Evolutionary conservation across 2,797 vertebrate genomes (phyloP).

Genomic region (Diglossa cyanea): DNA sequence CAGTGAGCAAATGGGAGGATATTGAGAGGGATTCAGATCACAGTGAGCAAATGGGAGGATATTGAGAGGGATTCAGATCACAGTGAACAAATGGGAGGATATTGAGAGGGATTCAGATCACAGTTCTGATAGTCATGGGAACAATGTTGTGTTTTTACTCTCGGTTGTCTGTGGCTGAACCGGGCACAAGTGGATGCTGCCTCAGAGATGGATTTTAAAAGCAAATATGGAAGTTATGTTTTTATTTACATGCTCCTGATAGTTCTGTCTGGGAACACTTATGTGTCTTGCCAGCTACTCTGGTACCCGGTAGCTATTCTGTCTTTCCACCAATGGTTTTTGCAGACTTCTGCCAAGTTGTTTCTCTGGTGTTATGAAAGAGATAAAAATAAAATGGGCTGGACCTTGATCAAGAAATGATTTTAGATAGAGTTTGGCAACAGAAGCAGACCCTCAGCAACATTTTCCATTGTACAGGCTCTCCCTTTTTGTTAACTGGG

Average conservation of each 20-base stretch:
- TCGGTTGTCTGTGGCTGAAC: fast-evolving
- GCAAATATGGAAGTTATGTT: neutral
- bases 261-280: neutral
- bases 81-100: neutral
- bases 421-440: constrained; percentile 57
- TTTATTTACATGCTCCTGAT: constrained; percentile 7
- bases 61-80: neutral
- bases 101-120: neutral
- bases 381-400: constrained; percentile 62
- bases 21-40: neutral
- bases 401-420: constrained; percentile 49
- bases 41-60: neutral
- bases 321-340: neutral
- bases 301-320: neutral
- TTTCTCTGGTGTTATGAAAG: constrained; percentile 42
- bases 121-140: neutral
- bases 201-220: neutral
- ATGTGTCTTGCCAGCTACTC: neutral
- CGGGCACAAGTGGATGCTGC: fast-evolving
- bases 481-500: constrained; percentile 35
- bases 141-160: neutral
- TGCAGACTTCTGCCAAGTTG: constrained; percentile 8
- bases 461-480: constrained; percentile 60
- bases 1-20: neutral
- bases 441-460: constrained; percentile 36